Evolutionary conservation across 2,888 invertebrate species (phyloP), one percentile per base, ranked within the genome.

Genomic region (Trissoscelio sp.): DNA sequence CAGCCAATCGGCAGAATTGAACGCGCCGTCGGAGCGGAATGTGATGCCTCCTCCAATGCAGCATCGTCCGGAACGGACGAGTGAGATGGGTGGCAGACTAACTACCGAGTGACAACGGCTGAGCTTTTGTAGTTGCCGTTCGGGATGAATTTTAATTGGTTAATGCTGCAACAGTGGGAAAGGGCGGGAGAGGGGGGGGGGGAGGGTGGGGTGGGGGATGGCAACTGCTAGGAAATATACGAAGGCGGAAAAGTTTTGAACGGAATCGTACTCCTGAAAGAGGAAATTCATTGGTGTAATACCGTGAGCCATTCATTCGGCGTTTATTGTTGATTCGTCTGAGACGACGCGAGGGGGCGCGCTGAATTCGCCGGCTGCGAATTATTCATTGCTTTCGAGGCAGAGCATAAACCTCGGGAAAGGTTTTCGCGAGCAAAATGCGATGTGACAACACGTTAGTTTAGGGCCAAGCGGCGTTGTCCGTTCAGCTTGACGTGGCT

Each of bases 81-180:
- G n/a, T n/a, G n/a, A n/a, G n/a, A n/a, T n/a, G n/a, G 77, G 75
- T 81, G 75, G 79, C 73, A 80, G 79, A 75, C 84, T 87, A 88
- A 87, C 84, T 87, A 88, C 86, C 84, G 86, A 87, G 73, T 86
- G 87, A 87, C 84, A 85, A 88, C 86, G 84, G 83, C 34, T 66
- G 66, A 58, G 70, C 88, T 89, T 88, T 88, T 88, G 88, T 88
- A 85, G 86, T 85, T 85, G 83, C 86, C 85, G 83, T 85, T 87
- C 84, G 84, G 75, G 75, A 84, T 83, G 87, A 89, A 89, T 89
- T 89, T 89, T 89, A 87, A 89, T 89, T 89, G 89, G 88, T 88
- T 89, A 89, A 89, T 89, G 89, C 89, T 88, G 84, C 83, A 81
- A 70, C 79, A 77, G 84, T 82, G 81, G 37, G 31, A 31, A n/a